Percentiles rank a stretch among this genome's conserved stretches.
phyloP scores from a whole-genome alignment of 2,113 vertebrate genomes.

The Melospiza georgiana region DNA sequence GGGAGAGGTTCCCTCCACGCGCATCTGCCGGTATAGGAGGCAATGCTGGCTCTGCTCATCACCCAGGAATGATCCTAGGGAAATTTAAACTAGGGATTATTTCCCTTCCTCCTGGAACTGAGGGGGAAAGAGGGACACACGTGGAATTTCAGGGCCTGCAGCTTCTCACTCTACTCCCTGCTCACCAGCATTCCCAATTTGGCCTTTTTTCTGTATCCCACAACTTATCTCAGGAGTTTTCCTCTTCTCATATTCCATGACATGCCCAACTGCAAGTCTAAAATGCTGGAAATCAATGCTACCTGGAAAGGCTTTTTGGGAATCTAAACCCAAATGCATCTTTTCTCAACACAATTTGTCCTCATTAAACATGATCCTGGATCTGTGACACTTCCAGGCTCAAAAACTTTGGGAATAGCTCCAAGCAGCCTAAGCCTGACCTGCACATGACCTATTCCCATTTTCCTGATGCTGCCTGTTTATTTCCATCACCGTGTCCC shows the following conservation, averaged over 20 bases:
- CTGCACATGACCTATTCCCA: neutral
- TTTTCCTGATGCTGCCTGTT: neutral
- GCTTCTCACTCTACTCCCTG: neutral
- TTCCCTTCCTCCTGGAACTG: neutral
- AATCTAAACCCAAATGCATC: neutral
- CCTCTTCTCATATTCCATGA: neutral
- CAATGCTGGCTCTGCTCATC: neutral
- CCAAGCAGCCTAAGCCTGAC: neutral
- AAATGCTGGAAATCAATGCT: neutral
- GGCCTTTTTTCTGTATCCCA: neutral
- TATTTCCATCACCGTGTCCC: neutral
- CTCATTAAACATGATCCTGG: neutral
- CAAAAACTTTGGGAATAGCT: neutral
- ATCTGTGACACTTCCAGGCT: neutral
- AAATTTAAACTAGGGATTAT: neutral
- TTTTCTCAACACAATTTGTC: neutral
- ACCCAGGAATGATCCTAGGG: neutral
- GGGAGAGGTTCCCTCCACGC: rapidly evolving
- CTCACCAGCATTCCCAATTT: neutral
- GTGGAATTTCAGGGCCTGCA: neutral
- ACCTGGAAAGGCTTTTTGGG: neutral
- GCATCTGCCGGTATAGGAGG: neutral
- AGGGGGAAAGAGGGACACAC: neutral
- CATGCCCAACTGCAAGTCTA: neutral
- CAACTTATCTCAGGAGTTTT: neutral